Percentiles rank a stretch among this genome's conserved stretches.
Evolutionary conservation across 2,797 vertebrate genomes (phyloP).

Genomic region (Gymnoscopelus braueri): DNA sequence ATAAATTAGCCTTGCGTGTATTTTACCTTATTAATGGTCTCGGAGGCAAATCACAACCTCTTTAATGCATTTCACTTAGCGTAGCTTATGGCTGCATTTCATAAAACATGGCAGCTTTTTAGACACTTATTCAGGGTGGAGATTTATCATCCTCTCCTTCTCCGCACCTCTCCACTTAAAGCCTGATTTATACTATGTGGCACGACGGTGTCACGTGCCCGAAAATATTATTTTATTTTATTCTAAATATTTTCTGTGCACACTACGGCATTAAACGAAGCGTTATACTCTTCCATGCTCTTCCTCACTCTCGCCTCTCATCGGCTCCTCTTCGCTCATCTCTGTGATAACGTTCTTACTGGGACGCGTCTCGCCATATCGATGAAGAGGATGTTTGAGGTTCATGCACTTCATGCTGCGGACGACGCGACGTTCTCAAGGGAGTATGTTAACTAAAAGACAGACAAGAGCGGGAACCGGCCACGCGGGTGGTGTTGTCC

Average conservation of each 20-base stretch:
- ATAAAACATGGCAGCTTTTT: conserved; percentile 78
- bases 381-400: no score
- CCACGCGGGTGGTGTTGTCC: not conserved
- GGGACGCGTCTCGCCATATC: no score
- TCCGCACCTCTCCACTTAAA: not conserved
- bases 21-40: conserved; percentile 81
- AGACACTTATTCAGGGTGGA: conserved; percentile 55
- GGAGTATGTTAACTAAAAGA: conserved; percentile 1
- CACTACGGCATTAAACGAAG: no score
- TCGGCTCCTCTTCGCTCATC: no score
- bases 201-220: no score
- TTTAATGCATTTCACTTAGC: conserved; percentile 81
- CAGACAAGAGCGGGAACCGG: not conserved
- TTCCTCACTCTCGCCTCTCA: no score
- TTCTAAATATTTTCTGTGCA: no score
- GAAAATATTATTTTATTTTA: not conserved
- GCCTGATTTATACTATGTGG: no score
- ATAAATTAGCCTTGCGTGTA: conserved; percentile 78
- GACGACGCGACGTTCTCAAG: not conserved
- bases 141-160: conserved; percentile 65
- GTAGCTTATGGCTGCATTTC: conserved; percentile 77
- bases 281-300: no score
- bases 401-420: no score
- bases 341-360: no score
- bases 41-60: conserved; percentile 73